A percentile compares a stretch with the other conserved stretches of the same genome.
Evolutionary conservation across 1,140 invertebrate species (phyloP).

Genomic region (Venustaconcha ellipsiformis): DNA sequence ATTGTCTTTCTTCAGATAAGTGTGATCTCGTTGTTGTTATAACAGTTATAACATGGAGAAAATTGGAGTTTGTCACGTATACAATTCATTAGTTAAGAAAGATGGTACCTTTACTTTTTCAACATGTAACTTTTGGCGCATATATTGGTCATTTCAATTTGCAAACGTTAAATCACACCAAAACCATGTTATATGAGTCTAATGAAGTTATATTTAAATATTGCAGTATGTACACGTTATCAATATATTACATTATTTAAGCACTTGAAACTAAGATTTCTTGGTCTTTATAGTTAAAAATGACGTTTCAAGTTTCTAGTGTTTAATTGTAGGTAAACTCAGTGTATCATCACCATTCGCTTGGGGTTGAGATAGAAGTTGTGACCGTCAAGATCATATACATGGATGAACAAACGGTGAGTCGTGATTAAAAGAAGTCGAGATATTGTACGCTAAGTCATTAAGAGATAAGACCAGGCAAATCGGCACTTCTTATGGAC

Average conservation of each 20-base stretch:
- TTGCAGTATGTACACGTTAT: neutral
- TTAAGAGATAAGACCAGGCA: neutral
- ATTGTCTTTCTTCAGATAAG: too few species aligned
- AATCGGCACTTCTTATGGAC: neutral
- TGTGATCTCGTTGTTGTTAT: too few species aligned
- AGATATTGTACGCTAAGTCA: neutral
- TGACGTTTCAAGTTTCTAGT: neutral
- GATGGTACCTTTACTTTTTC: too few species aligned
- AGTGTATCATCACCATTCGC: slow-evolving; percentile 57
- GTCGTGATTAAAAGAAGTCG: slow-evolving; percentile 5
- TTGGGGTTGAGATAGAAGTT: slow-evolving; percentile 57
- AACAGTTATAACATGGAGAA: too few species aligned
- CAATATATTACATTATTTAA: neutral
- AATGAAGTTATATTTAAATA: neutral
- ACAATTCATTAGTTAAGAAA: too few species aligned
- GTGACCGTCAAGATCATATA: slow-evolving; percentile 55
- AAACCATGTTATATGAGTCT: neutral
- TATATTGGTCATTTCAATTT: too few species aligned
- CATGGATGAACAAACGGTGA: slow-evolving; percentile 57
- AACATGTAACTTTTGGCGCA: too few species aligned
- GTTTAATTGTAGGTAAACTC: slow-evolving; percentile 51
- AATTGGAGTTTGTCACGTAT: too few species aligned
- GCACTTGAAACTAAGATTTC: neutral
- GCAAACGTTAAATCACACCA: too few species aligned
- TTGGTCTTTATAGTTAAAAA: neutral